phyloP scores from a whole-genome alignment of 2,797 vertebrate genomes.

The Glyptemys insculpta region DNA sequence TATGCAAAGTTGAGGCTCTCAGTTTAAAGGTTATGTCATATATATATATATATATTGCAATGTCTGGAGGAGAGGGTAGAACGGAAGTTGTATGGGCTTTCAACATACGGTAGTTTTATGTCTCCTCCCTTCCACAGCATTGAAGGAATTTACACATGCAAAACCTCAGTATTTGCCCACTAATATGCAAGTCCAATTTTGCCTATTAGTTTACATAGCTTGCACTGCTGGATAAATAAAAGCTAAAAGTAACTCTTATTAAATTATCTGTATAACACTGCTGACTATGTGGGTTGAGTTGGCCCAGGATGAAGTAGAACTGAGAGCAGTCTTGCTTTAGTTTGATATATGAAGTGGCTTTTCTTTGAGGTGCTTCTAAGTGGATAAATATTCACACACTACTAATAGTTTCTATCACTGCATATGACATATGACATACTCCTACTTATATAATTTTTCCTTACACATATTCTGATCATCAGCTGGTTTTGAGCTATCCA shows the following conservation, averaged over 20 bases:
- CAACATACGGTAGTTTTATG: background rate
- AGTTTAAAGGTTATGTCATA: constrained; percentile 1
- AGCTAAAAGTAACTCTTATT: background rate
- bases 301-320: background rate
- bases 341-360: background rate
- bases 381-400: background rate
- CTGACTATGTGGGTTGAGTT: background rate
- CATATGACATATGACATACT: background rate
- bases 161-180: background rate
- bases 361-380: background rate
- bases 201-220: background rate
- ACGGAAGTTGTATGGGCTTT: background rate
- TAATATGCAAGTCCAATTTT: background rate
- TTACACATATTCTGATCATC: background rate
- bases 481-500: background rate
- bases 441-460: background rate
- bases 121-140: background rate
- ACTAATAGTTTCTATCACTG: background rate
- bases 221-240: background rate
- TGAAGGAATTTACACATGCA: constrained; percentile 12
- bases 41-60: background rate
- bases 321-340: background rate
- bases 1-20: background rate
- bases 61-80: background rate
- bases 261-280: background rate